Percentiles rank a stretch among this genome's conserved stretches.
Conservation (phyloP, 2,113 vertebrate genomes). For the Rhinichthys klamathensis region DNA sequence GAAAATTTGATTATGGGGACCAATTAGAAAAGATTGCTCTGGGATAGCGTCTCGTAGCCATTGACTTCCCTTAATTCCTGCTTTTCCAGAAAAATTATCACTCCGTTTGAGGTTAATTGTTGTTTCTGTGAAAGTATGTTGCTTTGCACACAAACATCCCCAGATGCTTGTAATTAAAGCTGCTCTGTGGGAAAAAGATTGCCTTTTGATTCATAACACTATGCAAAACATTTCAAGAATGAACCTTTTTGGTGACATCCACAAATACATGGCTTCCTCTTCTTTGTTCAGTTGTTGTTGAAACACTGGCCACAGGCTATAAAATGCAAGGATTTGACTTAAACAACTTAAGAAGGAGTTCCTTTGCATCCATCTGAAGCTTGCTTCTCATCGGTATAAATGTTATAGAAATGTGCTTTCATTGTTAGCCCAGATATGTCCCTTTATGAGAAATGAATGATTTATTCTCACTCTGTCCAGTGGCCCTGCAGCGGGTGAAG, state of each 20-base stretch:
- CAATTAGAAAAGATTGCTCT: constrained; percentile 36
- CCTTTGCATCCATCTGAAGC: not conserved
- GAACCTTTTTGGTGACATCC: not conserved
- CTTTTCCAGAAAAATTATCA: constrained; percentile 30
- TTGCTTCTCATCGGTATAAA: not conserved
- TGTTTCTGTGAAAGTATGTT: constrained; percentile 15
- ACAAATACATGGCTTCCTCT: not conserved
- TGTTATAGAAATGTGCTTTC: constrained; percentile 1
- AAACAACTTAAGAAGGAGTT: constrained; percentile 6
- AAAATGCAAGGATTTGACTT: not conserved
- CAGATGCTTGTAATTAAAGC: constrained; percentile 17
- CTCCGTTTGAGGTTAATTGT: constrained; percentile 36
- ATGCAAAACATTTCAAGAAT: not conserved
- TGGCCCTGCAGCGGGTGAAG: not conserved
- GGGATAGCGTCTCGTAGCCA: constrained; percentile 16
- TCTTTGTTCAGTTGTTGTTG: not conserved
- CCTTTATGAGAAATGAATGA: constrained; percentile 30
- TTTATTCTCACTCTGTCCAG: constrained; percentile 5
- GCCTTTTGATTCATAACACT: not conserved
- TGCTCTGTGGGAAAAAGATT: constrained; percentile 16
- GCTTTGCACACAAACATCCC: constrained; percentile 12
- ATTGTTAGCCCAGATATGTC: constrained; percentile 6
- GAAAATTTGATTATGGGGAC: constrained; percentile 42
- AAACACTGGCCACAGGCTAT: too few relatives aligned
- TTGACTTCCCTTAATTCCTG: constrained; percentile 12